Base-by-base conservation (phyloP, 2,888 invertebrate genomes). In the Laothoe populi region DNA sequence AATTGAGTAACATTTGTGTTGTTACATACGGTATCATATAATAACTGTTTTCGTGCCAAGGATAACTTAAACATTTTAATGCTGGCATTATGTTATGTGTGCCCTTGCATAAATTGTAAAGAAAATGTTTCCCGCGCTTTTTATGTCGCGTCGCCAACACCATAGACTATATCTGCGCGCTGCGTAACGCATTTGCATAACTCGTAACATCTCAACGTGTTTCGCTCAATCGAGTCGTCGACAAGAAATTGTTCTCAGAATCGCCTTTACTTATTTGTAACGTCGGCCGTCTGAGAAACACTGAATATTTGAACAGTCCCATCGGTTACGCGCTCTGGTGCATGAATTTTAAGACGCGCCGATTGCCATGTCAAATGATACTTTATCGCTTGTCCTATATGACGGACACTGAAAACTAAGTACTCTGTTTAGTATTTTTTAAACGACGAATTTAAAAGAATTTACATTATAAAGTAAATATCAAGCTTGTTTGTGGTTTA, bases 181-280 rank as follows among this genome's bases (percentile, higher is more conserved):
- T 73, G 77, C 76, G 81, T 72, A 68, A 70, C 69, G 74, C 71
- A 78, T 82, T 81, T 79, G 78, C 78, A 74, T 77, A 71, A 63
- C 63, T 57, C 68, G 67, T 69, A 64, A 65, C 73, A 72, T 70
- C 69, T 71, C 66, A 66, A 76, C 69, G 74, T 72, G 75, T 73
- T 71, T 70, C 67, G 78, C 72, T 76, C 80, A 87, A 85, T 86
- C 78, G 80, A 78, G 77, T 53, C 62, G 62, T 79, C 70, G 69
- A 78, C 77, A 75, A 78, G 81, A 82, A 80, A 82, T 85, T 80
- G 82, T 89, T 87, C 88, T 81, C 76, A 74, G 88, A 87, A 88
- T 66, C 70, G 75, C 71, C 70, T 82, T 81, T 75, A 76, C 79
- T 78, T 83, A 82, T 82, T 78, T 81, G 81, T 79, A 79, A 74